Conservation (phyloP, 2,797 vertebrate genomes). For the Acipenser oxyrinchus region DNA sequence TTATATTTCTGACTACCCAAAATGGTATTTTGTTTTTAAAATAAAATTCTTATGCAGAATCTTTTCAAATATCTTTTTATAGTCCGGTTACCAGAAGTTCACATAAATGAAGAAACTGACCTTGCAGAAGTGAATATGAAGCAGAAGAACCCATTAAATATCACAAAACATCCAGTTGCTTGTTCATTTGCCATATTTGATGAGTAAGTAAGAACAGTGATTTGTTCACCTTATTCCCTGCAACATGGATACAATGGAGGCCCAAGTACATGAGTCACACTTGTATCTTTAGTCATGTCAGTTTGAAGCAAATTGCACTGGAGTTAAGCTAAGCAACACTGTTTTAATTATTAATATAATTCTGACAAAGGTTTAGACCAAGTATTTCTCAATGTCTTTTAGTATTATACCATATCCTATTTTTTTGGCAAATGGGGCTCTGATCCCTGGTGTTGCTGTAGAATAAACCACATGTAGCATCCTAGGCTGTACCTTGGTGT, state of each 20-base stretch:
- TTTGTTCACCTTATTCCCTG: background rate
- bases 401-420: too few relatives aligned
- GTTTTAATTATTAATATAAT: too few relatives aligned
- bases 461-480: too few relatives aligned
- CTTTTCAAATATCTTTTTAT: conserved; percentile 22
- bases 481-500: too few relatives aligned
- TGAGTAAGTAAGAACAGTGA: conserved; percentile 62
- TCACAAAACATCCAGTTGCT: conserved; percentile 76
- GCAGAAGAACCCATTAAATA: conserved; percentile 60
- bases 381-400: too few relatives aligned
- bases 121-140: conserved; percentile 73
- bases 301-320: too few relatives aligned
- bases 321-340: too few relatives aligned
- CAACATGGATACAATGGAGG: background rate
- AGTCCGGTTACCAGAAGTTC: conserved; percentile 79
- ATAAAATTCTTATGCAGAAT: background rate
- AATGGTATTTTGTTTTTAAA: background rate
- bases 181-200: conserved; percentile 87
- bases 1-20: too few relatives aligned
- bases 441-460: too few relatives aligned
- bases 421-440: too few relatives aligned
- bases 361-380: too few relatives aligned
- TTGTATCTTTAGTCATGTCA: background rate
- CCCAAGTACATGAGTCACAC: background rate
- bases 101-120: conserved; percentile 72